phyloP scores from a whole-genome alignment of 2,113 vertebrate genomes.

The Edolisoma coerulescens region DNA sequence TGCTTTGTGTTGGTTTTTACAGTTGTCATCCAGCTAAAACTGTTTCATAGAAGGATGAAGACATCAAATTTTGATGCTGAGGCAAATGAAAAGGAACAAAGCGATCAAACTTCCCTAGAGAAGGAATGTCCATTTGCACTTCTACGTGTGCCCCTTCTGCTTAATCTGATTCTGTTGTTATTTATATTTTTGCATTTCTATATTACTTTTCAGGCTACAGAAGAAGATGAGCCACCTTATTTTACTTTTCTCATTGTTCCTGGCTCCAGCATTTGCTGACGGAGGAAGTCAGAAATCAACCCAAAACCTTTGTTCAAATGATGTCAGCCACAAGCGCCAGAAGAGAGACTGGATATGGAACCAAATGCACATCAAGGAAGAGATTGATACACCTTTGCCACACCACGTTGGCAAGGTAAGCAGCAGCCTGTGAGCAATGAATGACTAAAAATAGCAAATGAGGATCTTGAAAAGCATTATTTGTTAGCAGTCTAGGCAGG shows the following conservation, averaged over 20 bases:
- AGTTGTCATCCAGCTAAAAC: background rate
- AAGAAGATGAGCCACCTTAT: constrained; percentile 39
- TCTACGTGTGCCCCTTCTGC: background rate
- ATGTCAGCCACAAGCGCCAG: constrained; percentile 50
- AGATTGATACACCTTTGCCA: constrained; percentile 65
- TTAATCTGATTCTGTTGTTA: background rate
- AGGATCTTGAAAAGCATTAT: background rate
- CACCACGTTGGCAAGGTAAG: constrained; percentile 84
- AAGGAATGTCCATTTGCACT: background rate
- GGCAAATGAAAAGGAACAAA: background rate
- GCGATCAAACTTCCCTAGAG: background rate
- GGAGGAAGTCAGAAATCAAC: background rate
- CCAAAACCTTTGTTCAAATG: background rate
- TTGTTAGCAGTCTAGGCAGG: background rate
- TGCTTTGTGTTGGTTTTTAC: background rate
- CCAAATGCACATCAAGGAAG: constrained; percentile 79
- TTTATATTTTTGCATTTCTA: background rate
- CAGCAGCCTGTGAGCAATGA: background rate
- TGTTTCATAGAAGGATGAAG: background rate
- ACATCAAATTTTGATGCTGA: background rate
- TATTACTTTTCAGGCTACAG: background rate
- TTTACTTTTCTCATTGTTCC: constrained; percentile 7
- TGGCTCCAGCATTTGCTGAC: background rate
- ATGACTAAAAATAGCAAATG: background rate
- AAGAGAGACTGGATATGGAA: constrained; percentile 93